Evolutionary conservation across 2,888 invertebrate species (phyloP).

Genomic region (Lissonota sp.): DNA sequence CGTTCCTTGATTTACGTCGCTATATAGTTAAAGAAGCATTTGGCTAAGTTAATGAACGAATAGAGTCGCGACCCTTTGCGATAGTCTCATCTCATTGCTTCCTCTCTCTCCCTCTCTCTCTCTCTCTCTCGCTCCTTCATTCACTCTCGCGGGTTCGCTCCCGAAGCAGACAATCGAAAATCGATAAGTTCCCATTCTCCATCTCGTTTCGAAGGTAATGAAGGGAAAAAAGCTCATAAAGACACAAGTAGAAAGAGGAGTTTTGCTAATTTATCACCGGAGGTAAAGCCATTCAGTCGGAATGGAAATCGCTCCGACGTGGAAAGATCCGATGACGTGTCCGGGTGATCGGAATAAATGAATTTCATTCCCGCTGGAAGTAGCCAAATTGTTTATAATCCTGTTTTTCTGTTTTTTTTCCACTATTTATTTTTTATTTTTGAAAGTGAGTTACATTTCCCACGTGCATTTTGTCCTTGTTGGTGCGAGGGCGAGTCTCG

Average conservation of each 20-base stretch:
- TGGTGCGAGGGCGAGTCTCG: background rate
- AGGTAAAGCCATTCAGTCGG: conserved; percentile 55
- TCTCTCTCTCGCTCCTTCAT: background rate
- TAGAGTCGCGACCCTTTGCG: conserved; percentile 60
- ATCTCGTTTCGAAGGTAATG: conserved; percentile 45
- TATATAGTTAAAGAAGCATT: conserved; percentile 60
- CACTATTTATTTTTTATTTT: background rate
- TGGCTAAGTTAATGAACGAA: conserved; percentile 65
- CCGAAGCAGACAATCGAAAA: conserved; percentile 59
- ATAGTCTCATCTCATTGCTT: conserved; percentile 56
- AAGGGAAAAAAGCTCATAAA: conserved; percentile 55
- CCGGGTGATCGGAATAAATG: conserved; percentile 53
- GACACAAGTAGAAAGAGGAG: conserved; percentile 31
- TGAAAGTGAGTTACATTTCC: background rate
- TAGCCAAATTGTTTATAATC: background rate
- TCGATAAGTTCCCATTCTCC: conserved; percentile 53
- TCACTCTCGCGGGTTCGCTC: conserved; percentile 6
- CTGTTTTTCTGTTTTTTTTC: background rate
- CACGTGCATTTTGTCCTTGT: no score
- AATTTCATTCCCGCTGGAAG: conserved; percentile 37
- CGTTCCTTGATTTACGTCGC: conserved; percentile 57
- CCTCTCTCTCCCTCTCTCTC: conserved; percentile 17
- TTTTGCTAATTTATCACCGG: conserved; percentile 60
- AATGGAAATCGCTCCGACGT: conserved; percentile 55
- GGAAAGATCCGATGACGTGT: conserved; percentile 53